These are phyloP conservation scores for honey bee (Apis mellifera) DNA, from an alignment of 1,140 invertebrate genomes.

Conservation along the genomic window Amel_HAv3.1 CM009944.2:7465001-7465500, in stretches of 20 bases:
- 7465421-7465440: not conserved
- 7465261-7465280: not conserved
- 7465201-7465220: not conserved
- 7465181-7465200: not conserved
- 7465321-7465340: not conserved
- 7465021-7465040: too few relatives aligned
- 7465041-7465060: too few relatives aligned
- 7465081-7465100: too few relatives aligned
- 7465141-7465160: not conserved
- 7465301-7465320: not conserved
- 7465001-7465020: too few relatives aligned
- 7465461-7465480: not conserved
- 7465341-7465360: conserved; percentile 5
- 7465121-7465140: too few relatives aligned
- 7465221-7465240: conserved; percentile 37
- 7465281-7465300: not conserved
- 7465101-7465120: too few relatives aligned
- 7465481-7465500: too few relatives aligned
- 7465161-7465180: not conserved
- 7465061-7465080: too few relatives aligned
- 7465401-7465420: too few relatives aligned
- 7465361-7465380: conserved; percentile 4
- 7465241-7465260: not conserved
- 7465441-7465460: not conserved
- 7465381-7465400: not conserved